Evolutionary conservation across 2,888 invertebrate species (phyloP).

Genomic region (Lepidonotus clava): DNA sequence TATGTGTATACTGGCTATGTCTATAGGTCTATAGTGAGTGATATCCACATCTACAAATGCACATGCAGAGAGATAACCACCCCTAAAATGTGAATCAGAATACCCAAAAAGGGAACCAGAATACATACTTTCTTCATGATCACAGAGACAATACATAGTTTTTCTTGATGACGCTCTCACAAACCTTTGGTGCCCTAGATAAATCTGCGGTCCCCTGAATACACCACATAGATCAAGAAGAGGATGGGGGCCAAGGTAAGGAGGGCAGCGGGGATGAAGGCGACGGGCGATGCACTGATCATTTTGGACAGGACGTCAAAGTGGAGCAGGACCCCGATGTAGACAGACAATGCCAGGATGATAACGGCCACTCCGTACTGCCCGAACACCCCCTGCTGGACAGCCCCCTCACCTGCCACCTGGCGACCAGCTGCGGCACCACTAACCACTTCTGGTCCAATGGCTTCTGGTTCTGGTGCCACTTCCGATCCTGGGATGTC

Average conservation of each 20-base stretch:
- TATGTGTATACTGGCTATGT: too few relatives aligned
- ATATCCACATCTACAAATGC: too few relatives aligned
- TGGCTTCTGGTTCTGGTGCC: not conserved
- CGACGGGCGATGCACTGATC: not conserved
- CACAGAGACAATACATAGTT: too few relatives aligned
- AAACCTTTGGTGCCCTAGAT: too few relatives aligned
- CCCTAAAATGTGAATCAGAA: too few relatives aligned
- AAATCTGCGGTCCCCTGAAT: too few relatives aligned
- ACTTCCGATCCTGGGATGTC: not conserved
- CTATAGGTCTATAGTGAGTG: too few relatives aligned
- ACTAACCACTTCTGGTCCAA: not conserved
- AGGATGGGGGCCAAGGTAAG: not conserved
- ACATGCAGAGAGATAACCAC: too few relatives aligned
- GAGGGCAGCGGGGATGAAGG: not conserved
- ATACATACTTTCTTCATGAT: too few relatives aligned
- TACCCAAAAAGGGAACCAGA: too few relatives aligned
- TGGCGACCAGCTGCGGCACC: not conserved
- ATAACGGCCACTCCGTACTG: not conserved
- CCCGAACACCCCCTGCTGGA: not conserved
- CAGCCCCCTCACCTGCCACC: not conserved
- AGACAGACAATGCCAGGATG: not conserved
- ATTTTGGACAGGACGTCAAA: not conserved
- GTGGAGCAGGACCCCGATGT: not conserved
- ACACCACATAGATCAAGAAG: not conserved
- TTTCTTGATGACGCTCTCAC: too few relatives aligned